phyloP scores from a whole-genome alignment of 2,113 vertebrate genomes.

The Rhineura floridana region DNA sequence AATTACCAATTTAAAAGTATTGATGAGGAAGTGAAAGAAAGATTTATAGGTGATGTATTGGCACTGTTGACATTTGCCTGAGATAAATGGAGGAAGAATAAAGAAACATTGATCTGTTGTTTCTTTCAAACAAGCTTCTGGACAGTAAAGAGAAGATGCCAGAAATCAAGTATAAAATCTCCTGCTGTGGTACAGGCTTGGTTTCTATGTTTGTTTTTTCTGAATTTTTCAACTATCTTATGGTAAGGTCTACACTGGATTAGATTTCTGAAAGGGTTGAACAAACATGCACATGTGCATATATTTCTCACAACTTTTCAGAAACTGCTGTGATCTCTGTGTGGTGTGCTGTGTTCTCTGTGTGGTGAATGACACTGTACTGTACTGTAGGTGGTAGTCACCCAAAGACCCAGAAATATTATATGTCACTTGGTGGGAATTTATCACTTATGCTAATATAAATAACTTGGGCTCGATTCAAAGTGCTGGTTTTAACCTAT shows the following conservation, averaged over 20 bases:
- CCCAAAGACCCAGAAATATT: no score
- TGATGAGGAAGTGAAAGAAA: constrained; percentile 27
- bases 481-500: no score
- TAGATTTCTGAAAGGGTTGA: background rate
- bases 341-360: no score
- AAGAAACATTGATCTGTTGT: constrained; percentile 25
- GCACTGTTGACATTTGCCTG: background rate
- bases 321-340: background rate
- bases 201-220: background rate
- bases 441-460: no score
- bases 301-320: background rate
- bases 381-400: no score
- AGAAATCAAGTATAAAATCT: background rate
- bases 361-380: no score
- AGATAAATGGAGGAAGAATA: constrained; percentile 39
- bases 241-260: background rate
- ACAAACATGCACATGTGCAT: background rate
- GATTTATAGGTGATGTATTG: constrained; percentile 20
- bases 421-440: no score
- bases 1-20: constrained; percentile 36
- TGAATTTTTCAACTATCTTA: background rate
- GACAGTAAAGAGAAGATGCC: constrained; percentile 14
- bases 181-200: background rate
- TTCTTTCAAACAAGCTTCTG: background rate
- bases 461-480: no score